Percentiles rank a stretch among this genome's conserved stretches.
These are phyloP conservation scores for Gymnothorax reevesii DNA, from an alignment of 2,797 vertebrate species.

Conservation along the genomic window DNA sequence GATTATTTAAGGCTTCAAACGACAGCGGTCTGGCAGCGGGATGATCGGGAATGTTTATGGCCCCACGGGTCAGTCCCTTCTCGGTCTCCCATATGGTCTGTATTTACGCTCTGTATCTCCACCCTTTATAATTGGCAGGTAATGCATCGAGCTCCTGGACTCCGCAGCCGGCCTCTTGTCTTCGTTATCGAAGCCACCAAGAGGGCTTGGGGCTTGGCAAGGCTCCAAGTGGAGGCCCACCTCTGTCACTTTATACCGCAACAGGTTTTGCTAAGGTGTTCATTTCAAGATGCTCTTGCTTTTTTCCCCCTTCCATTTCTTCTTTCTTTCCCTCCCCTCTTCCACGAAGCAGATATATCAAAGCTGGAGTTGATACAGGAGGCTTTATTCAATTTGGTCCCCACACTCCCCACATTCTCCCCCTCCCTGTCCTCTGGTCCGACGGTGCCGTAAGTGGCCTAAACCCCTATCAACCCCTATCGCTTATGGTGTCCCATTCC, in stretches of 20 bases:
- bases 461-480: background rate
- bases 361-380: conserved; percentile 47
- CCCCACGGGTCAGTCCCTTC: conserved; percentile 69
- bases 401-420: conserved; percentile 44
- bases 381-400: conserved; percentile 41
- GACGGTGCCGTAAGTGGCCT: background rate
- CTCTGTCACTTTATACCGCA: conserved; percentile 72
- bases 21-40: conserved; percentile 59
- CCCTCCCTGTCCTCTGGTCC: conserved; percentile 38
- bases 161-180: conserved; percentile 49
- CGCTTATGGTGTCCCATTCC: background rate
- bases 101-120: conserved; percentile 58
- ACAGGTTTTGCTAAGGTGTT: conserved; percentile 78
- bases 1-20: conserved; percentile 73
- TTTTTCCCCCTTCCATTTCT: conserved; percentile 51
- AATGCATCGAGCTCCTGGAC: conserved; percentile 64
- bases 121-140: conserved; percentile 74
- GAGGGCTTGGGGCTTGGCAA: conserved; percentile 62
- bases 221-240: conserved; percentile 64
- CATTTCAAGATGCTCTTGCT: conserved; percentile 73
- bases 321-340: conserved; percentile 36
- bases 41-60: conserved; percentile 64
- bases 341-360: conserved; percentile 42
- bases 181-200: conserved; percentile 63
- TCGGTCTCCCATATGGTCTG: conserved; percentile 72